These are phyloP conservation scores for Drosophila villosipedis DNA, from an alignment of 2,888 invertebrate species.

Conservation along the genomic window DNA sequence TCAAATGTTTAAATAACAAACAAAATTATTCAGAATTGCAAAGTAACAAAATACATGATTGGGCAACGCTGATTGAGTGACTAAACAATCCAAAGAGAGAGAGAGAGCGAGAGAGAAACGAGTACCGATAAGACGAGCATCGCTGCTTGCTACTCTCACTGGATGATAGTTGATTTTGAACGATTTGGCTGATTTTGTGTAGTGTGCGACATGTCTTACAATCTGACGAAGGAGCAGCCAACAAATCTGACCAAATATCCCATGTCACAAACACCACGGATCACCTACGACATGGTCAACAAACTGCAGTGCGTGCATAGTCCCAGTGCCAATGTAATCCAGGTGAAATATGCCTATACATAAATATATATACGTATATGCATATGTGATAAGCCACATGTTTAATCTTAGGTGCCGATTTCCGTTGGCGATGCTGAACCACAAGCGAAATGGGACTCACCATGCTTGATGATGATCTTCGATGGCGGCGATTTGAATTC, in stretches of 20 bases:
- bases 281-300: constrained; percentile 52
- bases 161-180: constrained; percentile 11
- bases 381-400: neutral
- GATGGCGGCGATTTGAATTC: constrained; percentile 79
- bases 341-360: constrained; percentile 5
- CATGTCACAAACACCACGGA: constrained; percentile 21
- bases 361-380: no score
- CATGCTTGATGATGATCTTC: constrained; percentile 77
- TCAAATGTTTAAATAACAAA: constrained; percentile 1
- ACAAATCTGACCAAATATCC: neutral
- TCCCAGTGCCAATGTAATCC: constrained; percentile 39
- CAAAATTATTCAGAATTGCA: neutral
- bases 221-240: neutral
- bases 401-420: neutral
- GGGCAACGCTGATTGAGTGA: constrained; percentile 30
- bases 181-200: neutral
- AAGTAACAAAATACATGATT: constrained; percentile 9
- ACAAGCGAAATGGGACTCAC: constrained; percentile 37
- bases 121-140: constrained; percentile 17
- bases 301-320: constrained; percentile 32
- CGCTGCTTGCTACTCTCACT: constrained; percentile 3
- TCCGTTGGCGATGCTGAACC: neutral
- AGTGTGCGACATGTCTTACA: constrained; percentile 23
- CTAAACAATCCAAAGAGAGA: constrained; percentile 4
- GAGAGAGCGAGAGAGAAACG: neutral